phyloP scores from a whole-genome alignment of 2,797 vertebrate genomes.

The Geotrypetes seraphini region DNA sequence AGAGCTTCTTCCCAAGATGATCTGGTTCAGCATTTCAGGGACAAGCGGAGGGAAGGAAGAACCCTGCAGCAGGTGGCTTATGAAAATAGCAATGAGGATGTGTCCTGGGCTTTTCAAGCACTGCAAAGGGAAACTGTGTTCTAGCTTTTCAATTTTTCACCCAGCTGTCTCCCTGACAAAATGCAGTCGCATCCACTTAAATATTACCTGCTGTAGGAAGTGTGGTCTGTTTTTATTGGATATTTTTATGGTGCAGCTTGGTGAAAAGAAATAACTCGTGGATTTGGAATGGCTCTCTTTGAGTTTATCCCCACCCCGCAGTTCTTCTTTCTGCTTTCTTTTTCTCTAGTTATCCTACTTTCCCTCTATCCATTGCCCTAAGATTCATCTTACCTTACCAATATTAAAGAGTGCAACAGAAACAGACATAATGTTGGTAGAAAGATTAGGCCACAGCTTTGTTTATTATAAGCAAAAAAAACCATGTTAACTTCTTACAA shows the following conservation, averaged over 20 bases:
- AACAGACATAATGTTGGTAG: no score
- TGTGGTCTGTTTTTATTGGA: conserved; percentile 10
- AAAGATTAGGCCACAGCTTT: no score
- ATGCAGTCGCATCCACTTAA: conserved; percentile 22
- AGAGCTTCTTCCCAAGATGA: not conserved
- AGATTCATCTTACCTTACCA: no score
- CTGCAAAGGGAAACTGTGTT: conserved; percentile 12
- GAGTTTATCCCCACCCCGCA: no score
- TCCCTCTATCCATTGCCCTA: no score
- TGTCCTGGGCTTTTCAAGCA: conserved; percentile 17
- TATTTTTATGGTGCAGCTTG: not conserved
- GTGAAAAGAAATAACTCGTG: conserved; percentile 7
- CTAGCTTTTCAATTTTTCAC: conserved; percentile 31
- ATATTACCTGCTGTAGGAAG: conserved; percentile 6
- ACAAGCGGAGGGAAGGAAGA: conserved; percentile 16
- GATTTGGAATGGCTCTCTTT: conserved; percentile 1
- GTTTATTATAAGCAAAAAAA: no score
- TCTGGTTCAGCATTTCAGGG: not conserved
- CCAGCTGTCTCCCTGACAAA: conserved; percentile 44
- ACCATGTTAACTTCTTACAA: no score
- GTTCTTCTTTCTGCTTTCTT: no score
- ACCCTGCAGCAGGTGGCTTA: conserved; percentile 58
- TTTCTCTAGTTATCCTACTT: no score
- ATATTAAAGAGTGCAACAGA: no score
- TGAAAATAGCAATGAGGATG: conserved; percentile 45